Evolutionary conservation across 2,797 vertebrate species (phyloP), one percentile per base, ranked within the genome.

Genomic region (Etheostoma perlongum): DNA sequence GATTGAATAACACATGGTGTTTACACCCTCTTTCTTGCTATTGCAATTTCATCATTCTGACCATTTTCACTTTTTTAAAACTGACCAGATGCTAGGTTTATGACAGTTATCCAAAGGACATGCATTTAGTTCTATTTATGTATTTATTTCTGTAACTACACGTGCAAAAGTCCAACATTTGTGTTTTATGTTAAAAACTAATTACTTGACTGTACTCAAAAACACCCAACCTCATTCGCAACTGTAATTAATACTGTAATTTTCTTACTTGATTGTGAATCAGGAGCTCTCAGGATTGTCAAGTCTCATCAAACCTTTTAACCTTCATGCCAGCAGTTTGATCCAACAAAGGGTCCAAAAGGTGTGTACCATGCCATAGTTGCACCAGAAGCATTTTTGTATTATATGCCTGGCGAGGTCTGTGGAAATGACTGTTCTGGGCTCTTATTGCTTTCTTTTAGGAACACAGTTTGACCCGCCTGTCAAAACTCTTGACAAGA

Each of bases 401-500:
- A 81, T 85, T 91, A 84, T 74, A 79, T 93, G 91, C 83, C 85
- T 92, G 89, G 90, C 82, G 72, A 23, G 19, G 15, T 44, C 27
- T 78, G 67, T 91, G 86, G 91, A 93, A 89, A 73, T 72, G 73
- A 66, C 14, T 63, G 25, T 73, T 67, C 67, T 46, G 55, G 57
- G 53, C 53, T 72, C 59, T 67, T 42, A 65, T 53, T 72, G 58
- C 55, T 64, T 65, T 83, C 62, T 64, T 46, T 74, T 49, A 66
- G 51, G 69, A 44, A 62, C 59, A 53, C 51, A 58, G 48, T 76
- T 81, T 77, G 68, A 68, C 64, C 46, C 53, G 49, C 53, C 51
- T 49, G 64, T 77, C 60, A 78, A 85, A 81, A 59, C 46, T 42
- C 58, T 21, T 66, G 70, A 77, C 59, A 51, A 81, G 33, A 60